Base-by-base conservation (phyloP, 2,888 invertebrate genomes). In the Prionchulus punctatus region DNA sequence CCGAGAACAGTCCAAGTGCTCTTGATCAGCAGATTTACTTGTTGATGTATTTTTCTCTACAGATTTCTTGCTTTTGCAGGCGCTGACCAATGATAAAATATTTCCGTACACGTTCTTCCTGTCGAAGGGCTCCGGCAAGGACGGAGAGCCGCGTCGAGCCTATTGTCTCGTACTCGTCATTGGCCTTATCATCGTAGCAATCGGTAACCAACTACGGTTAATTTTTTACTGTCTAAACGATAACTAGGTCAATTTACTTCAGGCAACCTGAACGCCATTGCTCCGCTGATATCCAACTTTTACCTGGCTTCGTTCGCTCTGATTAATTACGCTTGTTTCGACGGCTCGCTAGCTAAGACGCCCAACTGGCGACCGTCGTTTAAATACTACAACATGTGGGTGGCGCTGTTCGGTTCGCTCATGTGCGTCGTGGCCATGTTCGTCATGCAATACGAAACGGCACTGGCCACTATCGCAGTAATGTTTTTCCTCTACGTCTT, bases 311-410 rank as follows among this genome's bases (percentile, higher is more conserved):
- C 90, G 28, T 91, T 90, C 68, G 87, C 87, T 58, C 78, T 91
- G 57, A 86, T 91, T 64, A 91, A 91, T 76, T 91, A 89, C 72
- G 87, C 89, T 48, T 90, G 90, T 48, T 91, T 91, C 75, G 90
- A 91, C 75, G 89, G 89, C 43, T 86, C 87, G 60, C 77, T 89
- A 63, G 85, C 85, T 18, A 85, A 83, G 65, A 75, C 75, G n/a
- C 76, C 77, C 23, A 71, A 71, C 27, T 73, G 71, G 70, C 62
- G 73, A 42, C 72, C 73, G 2, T 70, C 70, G 1, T 73, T 72
- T 60, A 65, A 65, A 56, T 71, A 69, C 58, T 73, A 71, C 63
- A 70, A 67, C 57, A 69, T 66, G 64, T 73, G 72, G 72, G 58
- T 69, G 36, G 68, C 70, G 58, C 61, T 73, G 51, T 21, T 67